A percentile compares a stretch with the other conserved stretches of the same genome.
phyloP scores from a whole-genome alignment of 2,797 vertebrate genomes.

The Melanotaenia trifasciata region DNA sequence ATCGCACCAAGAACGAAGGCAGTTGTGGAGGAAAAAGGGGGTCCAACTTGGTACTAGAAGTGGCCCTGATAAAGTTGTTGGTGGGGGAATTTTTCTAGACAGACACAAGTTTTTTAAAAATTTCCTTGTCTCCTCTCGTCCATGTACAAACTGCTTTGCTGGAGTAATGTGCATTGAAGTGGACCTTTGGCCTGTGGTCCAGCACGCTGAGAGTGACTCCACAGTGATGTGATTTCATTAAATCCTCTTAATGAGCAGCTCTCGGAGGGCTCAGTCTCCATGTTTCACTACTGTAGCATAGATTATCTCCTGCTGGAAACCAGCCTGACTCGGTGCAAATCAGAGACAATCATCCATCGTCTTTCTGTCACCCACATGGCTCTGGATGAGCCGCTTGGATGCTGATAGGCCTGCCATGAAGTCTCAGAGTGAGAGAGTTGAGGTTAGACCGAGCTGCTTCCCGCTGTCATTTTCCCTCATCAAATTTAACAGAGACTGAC shows the following conservation, averaged over 20 bases:
- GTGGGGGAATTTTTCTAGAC: too few relatives aligned
- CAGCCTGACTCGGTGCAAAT: neutral
- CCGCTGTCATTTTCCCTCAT: neutral
- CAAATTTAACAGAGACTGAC: conserved; percentile 9
- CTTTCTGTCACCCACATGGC: neutral
- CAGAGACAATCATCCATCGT: neutral
- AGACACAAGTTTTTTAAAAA: too few relatives aligned
- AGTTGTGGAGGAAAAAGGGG: too few relatives aligned
- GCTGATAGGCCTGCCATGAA: neutral
- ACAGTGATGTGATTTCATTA: conserved; percentile 14
- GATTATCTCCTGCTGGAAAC: neutral
- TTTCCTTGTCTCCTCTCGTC: neutral
- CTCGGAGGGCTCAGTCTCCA: neutral
- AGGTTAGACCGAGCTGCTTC: neutral
- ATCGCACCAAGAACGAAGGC: too few relatives aligned
- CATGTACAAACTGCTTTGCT: neutral
- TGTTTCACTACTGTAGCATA: neutral
- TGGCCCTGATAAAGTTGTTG: too few relatives aligned
- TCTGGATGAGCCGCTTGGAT: neutral
- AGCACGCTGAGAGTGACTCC: neutral
- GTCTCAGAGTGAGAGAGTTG: neutral
- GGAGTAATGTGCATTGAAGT: conserved; percentile 1
- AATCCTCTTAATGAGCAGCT: conserved; percentile 23
- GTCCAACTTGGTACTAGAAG: too few relatives aligned
- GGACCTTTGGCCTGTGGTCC: conserved; percentile 23